A percentile compares a stretch with the other conserved stretches of the same genome.
Conservation (phyloP, 2,113 vertebrate species). For the Anhinga anhinga region DNA sequence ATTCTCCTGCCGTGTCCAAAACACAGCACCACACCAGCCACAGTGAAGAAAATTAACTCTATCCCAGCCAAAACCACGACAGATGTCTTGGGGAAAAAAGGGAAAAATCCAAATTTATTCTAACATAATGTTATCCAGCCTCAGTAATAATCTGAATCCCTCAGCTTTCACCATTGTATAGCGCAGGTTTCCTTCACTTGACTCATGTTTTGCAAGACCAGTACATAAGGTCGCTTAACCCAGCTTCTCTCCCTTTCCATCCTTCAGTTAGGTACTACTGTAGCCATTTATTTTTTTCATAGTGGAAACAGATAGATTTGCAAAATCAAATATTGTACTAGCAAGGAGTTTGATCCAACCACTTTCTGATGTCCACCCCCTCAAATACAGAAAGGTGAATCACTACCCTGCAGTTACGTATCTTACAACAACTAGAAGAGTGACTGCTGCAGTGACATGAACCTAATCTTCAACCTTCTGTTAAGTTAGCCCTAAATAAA, state of each 20-base stretch:
- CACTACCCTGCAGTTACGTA: rapidly evolving
- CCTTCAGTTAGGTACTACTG: background rate
- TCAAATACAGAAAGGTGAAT: background rate
- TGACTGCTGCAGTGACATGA: background rate
- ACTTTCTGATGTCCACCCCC: background rate
- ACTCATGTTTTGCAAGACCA: background rate
- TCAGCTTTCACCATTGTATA: background rate
- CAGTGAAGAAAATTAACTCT: no score
- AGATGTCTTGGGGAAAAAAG: background rate
- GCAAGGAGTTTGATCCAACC: background rate
- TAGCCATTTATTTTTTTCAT: background rate
- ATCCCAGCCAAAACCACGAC: no score
- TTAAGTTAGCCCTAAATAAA: background rate
- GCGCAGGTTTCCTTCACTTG: background rate
- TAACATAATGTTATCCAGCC: background rate
- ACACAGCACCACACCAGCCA: no score
- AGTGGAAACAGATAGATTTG: background rate
- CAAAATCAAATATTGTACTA: background rate
- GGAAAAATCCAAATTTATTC: background rate
- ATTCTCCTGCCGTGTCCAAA: no score
- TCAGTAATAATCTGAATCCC: background rate
- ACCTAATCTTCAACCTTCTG: background rate
- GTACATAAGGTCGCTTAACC: background rate
- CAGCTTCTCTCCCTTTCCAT: background rate
- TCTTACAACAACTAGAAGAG: background rate